Percentiles rank a stretch among this genome's conserved stretches.
These are phyloP conservation scores for Hydrotaea cyrtoneurina DNA, from an alignment of 2,888 invertebrate genomes.

Conservation along the genomic window DNA sequence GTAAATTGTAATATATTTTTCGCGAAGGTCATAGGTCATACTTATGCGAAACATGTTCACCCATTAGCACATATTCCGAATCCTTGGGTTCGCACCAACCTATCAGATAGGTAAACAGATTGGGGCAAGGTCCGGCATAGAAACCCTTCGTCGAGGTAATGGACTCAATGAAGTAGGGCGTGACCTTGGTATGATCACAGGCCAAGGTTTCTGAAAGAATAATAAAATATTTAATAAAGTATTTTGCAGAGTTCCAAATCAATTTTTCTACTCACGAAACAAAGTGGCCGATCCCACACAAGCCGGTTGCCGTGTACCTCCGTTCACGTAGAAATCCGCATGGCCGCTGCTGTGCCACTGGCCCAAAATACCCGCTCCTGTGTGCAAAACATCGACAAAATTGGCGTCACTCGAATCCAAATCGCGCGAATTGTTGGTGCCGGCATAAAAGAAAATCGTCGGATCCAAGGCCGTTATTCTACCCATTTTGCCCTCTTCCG, in stretches of 20 bases:
- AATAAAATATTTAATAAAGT: neutral
- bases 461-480: conserved; percentile 93
- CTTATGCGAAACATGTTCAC: conserved; percentile 90
- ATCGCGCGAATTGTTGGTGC: conserved; percentile 89
- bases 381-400: conserved; percentile 92
- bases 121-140: conserved; percentile 92
- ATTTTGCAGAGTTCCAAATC: neutral
- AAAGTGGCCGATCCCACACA: conserved; percentile 91
- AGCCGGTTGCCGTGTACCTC: conserved; percentile 92
- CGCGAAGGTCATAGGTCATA: conserved; percentile 78
- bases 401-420: conserved; percentile 90
- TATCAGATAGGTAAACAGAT: conserved; percentile 90
- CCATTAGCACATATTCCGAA: conserved; percentile 91
- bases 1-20: neutral
- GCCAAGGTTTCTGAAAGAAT: conserved; percentile 87
- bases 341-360: conserved; percentile 95
- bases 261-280: conserved; percentile 85
- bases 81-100: conserved; percentile 92
- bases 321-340: conserved; percentile 94
- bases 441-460: conserved; percentile 92
- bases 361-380: conserved; percentile 92
- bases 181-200: conserved; percentile 94
- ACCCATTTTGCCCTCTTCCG: conserved; percentile 88
- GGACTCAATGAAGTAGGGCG: conserved; percentile 94
- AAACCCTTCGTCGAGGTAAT: conserved; percentile 90